Base-by-base conservation (phyloP, 2,888 invertebrate genomes). In the Spisula solida region DNA sequence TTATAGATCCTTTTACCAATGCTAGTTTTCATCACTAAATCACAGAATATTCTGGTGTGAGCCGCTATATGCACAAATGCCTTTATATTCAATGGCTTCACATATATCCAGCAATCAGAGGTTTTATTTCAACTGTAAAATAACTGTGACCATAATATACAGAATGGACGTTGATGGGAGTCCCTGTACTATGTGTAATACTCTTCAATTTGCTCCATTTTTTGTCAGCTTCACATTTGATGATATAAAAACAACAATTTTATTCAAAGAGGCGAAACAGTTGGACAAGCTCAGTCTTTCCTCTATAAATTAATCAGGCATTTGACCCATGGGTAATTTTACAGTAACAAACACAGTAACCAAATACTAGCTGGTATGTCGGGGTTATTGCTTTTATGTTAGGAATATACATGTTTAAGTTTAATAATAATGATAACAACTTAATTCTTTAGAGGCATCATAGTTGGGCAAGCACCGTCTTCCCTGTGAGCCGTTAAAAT, bases 31-130 rank as follows among this genome's bases (percentile, higher is more conserved):
- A 66, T 66, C 41, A 25, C 25, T 4, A 25, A 25, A 25, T 66
- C 75, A 75, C 75, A 1, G 75, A 75, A 16, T 75, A 75, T 16
- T 75, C 34, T 75, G 29, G 75, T 34, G 75, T 75, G 75, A 75
- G 75, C 75, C 25, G 75, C 75, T 75, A 14, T 75, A 14, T 75
- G 75, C 75, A 75, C 75, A 75, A 4, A 34, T 75, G 75, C 75
- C 75, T 75, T 75, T 75, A 34, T 75, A 75, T 75, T n/a, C n/a
- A n/a, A n/a, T 75, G 75, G 75, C 75, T 75, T 75, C 34, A 29
- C 31, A 75, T 34, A 75, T 75, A 31, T 75, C 16, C 34, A 75
- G 75, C 31, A 16, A 18, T 31, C 31, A 31, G 31, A 75, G 14
- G 18, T 34, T 31, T 75, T 75, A 20, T 60, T 8, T n/a, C n/a